These are phyloP conservation scores for Drosophila funebris DNA, from an alignment of 1,140 invertebrate genomes.

Conservation along the genomic window DNA sequence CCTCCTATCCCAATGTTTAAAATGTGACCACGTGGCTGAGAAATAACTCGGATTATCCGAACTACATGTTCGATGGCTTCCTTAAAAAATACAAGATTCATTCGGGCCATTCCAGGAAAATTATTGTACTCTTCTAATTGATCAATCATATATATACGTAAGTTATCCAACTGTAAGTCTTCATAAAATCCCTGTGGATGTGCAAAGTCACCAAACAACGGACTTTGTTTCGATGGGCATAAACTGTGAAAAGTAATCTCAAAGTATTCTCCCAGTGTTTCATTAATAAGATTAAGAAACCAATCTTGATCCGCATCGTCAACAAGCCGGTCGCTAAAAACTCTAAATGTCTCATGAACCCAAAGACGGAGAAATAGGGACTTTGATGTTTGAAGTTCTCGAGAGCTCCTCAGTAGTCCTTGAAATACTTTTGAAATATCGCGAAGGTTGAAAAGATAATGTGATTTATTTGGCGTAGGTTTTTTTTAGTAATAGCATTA, in stretches of 20 bases:
- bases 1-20: slow-evolving; percentile 93
- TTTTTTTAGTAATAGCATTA: slow-evolving; percentile 87
- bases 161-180: slow-evolving; percentile 85
- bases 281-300: slow-evolving; percentile 89
- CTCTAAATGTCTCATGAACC: slow-evolving; percentile 93
- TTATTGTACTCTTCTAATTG: slow-evolving; percentile 92
- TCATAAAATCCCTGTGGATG: slow-evolving; percentile 91
- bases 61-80: slow-evolving; percentile 94
- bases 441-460: slow-evolving; percentile 94
- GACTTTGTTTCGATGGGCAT: slow-evolving; percentile 90
- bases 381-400: slow-evolving; percentile 90
- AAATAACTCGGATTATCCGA: slow-evolving; percentile 91
- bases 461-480: slow-evolving; percentile 95
- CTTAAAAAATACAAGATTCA: slow-evolving; percentile 92
- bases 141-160: slow-evolving; percentile 87
- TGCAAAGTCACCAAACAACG: slow-evolving; percentile 92
- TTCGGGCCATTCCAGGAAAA: slow-evolving; percentile 88
- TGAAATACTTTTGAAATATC: slow-evolving; percentile 92
- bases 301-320: slow-evolving; percentile 91
- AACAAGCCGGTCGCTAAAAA: slow-evolving; percentile 92
- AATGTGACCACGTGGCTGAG: slow-evolving; percentile 92
- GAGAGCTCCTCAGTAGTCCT: slow-evolving; percentile 90
- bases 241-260: slow-evolving; percentile 91
- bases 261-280: slow-evolving; percentile 90
- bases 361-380: slow-evolving; percentile 89